These are phyloP conservation scores for Acyrthosiphon pisum DNA, from an alignment of 1,140 invertebrate species.

Conservation along the genomic window DNA sequence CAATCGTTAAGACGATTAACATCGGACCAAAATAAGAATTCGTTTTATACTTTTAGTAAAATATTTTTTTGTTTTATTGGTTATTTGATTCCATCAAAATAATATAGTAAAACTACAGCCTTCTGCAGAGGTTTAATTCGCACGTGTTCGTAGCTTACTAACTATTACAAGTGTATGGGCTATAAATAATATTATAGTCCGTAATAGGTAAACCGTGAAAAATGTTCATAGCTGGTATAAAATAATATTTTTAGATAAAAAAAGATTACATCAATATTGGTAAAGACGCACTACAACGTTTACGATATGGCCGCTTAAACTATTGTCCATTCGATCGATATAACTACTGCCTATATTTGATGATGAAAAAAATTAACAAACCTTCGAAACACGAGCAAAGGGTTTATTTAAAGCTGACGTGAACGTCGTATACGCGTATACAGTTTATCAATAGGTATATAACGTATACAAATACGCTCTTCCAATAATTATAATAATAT, in stretches of 20 bases:
- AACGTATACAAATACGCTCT: no score
- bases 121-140: no score
- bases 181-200: no score
- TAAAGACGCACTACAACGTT: neutral
- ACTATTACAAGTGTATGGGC: no score
- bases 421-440: neutral
- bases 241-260: neutral
- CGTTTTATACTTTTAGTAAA: neutral
- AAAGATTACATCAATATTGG: neutral
- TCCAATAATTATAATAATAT: neutral
- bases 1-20: neutral
- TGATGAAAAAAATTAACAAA: neutral
- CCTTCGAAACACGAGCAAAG: neutral
- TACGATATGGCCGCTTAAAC: no score
- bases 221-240: no score
- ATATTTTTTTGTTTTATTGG: neutral
- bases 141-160: no score
- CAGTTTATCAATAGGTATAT: neutral
- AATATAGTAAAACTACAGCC: no score
- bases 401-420: neutral
- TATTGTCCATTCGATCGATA: neutral
- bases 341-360: neutral
- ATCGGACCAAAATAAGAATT: neutral
- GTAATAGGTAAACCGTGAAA: no score
- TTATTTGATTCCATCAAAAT: neutral